Conservation (phyloP, 2,888 invertebrate species). For the Sarcophaga rosellei region DNA sequence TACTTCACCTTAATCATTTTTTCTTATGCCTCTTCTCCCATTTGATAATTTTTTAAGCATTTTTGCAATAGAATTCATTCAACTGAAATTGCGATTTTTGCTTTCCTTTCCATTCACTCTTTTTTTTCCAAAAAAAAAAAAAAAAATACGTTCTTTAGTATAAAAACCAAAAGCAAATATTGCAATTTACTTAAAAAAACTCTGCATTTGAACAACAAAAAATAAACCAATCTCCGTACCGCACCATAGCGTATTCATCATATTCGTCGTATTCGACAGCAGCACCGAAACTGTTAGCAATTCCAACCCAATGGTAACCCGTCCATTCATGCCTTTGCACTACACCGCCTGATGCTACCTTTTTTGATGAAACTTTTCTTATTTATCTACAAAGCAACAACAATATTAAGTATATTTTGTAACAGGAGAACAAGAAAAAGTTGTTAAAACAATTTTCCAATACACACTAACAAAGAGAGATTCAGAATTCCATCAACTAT, state of each 20-base stretch:
- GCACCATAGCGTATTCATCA: neutral
- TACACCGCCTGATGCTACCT: constrained; percentile 32
- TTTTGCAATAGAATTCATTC: constrained; percentile 27
- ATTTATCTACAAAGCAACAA: constrained; percentile 32
- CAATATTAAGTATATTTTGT: constrained; percentile 30
- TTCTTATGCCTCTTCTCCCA: neutral
- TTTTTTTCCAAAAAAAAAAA: constrained; percentile 1
- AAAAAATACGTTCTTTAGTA: neutral
- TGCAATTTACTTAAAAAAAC: constrained; percentile 62
- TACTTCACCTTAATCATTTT: neutral
- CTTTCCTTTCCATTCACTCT: constrained; percentile 21
- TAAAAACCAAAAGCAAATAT: constrained; percentile 58
- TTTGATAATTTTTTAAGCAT: neutral
- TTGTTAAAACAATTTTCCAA: constrained; percentile 56
- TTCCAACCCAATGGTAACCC: neutral
- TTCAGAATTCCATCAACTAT: neutral
- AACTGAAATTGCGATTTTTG: constrained; percentile 50
- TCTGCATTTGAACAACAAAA: constrained; percentile 35
- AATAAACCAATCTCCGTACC: neutral
- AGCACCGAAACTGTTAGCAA: neutral
- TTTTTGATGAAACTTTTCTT: constrained; percentile 33
- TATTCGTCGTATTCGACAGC: neutral
- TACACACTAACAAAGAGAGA: constrained; percentile 9
- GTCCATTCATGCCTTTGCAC: neutral
- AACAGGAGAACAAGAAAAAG: constrained; percentile 26